A percentile compares a stretch with the other conserved stretches of the same genome.
Evolutionary conservation across 2,888 invertebrate species (phyloP).

Genomic region (Choreutis nemorana): DNA sequence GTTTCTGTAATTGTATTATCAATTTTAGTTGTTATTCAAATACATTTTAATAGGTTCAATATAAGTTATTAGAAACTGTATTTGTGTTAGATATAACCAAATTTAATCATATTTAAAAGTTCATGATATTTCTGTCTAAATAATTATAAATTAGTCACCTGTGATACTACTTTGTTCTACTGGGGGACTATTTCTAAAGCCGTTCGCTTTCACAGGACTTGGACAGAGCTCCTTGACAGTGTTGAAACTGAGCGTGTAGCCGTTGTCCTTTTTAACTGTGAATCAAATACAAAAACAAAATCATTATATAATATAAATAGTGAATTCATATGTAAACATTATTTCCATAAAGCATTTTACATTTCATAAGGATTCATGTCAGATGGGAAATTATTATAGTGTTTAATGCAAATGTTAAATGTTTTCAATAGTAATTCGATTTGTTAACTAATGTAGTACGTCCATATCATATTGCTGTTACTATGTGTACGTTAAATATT

Average conservation of each 20-base stretch:
- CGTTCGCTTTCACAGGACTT: slow-evolving; percentile 58
- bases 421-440: too few species aligned
- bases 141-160: slow-evolving; percentile 25
- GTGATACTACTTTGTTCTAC: slow-evolving; percentile 53
- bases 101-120: not conserved
- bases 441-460: too few species aligned
- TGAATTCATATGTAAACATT: too few species aligned
- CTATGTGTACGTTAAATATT: too few species aligned
- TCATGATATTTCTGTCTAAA: not conserved
- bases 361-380: not conserved
- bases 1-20: slow-evolving; percentile 34
- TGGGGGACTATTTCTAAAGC: slow-evolving; percentile 56
- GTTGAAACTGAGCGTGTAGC: slow-evolving; percentile 56
- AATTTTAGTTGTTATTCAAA: slow-evolving; percentile 9
- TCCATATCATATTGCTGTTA: too few species aligned
- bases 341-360: slow-evolving; percentile 3
- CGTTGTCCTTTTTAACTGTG: slow-evolving; percentile 61
- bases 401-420: too few species aligned
- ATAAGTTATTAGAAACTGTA: not conserved
- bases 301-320: too few species aligned
- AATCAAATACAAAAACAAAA: too few species aligned
- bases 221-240: slow-evolving; percentile 58
- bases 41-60: slow-evolving; percentile 1
- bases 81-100: not conserved
- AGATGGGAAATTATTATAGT: too few species aligned